These are phyloP conservation scores for Mixornis gularis DNA, from an alignment of 2,113 vertebrate species.

Conservation along the genomic window DNA sequence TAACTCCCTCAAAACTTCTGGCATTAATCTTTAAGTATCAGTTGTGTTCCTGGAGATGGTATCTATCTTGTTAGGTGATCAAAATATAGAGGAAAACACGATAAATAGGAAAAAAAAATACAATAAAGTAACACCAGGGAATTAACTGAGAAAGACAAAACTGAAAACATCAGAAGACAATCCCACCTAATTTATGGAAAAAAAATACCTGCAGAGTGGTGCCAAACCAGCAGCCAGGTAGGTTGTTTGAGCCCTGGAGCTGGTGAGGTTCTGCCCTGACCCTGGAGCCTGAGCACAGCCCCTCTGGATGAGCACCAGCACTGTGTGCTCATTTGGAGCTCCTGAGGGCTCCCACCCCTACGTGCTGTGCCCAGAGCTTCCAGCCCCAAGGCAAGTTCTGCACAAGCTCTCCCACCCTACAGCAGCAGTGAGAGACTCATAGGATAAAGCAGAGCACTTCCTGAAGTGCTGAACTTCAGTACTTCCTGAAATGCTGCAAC, in stretches of 20 bases:
- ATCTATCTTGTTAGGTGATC: not conserved
- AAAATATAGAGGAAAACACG: not conserved
- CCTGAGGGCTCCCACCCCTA: not conserved
- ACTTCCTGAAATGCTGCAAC: not conserved
- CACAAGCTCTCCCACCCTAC: not conserved
- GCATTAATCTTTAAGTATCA: not conserved
- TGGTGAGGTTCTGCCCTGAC: not conserved
- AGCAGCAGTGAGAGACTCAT: rapidly evolving
- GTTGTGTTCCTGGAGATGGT: not conserved
- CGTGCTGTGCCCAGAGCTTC: not conserved
- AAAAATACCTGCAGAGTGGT: not conserved
- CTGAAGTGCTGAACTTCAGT: not conserved
- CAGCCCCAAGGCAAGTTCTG: not conserved
- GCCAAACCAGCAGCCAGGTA: not conserved
- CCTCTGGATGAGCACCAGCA: not conserved
- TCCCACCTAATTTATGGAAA: not conserved
- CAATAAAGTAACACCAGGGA: not conserved
- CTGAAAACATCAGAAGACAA: not conserved
- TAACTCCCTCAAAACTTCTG: not conserved
- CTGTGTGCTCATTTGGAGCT: rapidly evolving
- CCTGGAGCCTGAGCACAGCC: not conserved
- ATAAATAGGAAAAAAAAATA: not conserved
- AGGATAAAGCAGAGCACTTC: not conserved
- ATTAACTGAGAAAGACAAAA: not conserved
- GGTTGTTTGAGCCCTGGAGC: not conserved